A percentile compares a stretch with the other conserved stretches of the same genome.
Evolutionary conservation across 2,113 vertebrate species (phyloP).

Genomic region (Epinephelus lanceolatus): DNA sequence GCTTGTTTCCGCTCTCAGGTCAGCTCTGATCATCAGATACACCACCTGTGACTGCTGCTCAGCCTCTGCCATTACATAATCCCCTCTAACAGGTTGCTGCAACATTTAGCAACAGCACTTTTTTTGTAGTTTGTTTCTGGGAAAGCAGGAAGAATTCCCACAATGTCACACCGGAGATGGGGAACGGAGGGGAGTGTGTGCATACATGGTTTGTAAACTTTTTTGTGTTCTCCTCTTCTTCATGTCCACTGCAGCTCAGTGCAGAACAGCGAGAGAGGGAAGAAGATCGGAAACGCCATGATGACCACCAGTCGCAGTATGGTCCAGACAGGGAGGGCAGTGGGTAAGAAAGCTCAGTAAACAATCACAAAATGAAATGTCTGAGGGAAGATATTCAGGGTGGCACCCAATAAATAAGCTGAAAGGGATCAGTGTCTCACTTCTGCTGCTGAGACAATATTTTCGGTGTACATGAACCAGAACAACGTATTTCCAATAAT

Average conservation of each 20-base stretch:
- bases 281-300: conserved; percentile 95
- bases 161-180: not conserved
- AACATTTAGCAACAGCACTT: conserved; percentile 22
- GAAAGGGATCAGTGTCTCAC: not conserved
- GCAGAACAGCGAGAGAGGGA: conserved; percentile 97
- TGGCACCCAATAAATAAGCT: not conserved
- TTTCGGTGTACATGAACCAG: not conserved
- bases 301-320: conserved; percentile 94
- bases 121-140: conserved; percentile 18
- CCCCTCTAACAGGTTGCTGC: conserved; percentile 21
- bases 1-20: conserved; percentile 29
- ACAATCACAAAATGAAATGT: not conserved
- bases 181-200: not conserved
- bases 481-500: not conserved
- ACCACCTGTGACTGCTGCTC: conserved; percentile 42
- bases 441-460: not conserved
- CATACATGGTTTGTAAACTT: not conserved
- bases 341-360: conserved; percentile 86
- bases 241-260: conserved; percentile 88
- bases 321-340: conserved; percentile 96
- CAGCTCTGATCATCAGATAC: conserved; percentile 3
- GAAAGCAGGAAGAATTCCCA: conserved; percentile 16
- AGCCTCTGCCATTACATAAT: conserved; percentile 29
- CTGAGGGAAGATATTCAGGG: not conserved
- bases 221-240: not conserved